These are phyloP conservation scores for Menidia menidia DNA, from an alignment of 2,797 vertebrate species.

Conservation along the genomic window DNA sequence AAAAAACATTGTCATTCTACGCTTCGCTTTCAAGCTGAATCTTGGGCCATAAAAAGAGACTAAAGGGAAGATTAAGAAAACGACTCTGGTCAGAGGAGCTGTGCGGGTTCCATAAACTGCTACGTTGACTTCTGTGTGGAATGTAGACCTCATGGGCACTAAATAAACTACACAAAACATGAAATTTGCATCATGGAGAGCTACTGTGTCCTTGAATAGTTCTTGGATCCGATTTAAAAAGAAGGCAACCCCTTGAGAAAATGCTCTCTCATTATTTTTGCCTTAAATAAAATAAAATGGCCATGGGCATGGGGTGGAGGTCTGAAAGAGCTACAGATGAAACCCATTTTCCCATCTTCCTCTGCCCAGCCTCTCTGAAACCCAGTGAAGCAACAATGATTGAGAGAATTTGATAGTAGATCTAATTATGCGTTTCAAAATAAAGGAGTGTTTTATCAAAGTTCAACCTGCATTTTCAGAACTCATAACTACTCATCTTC, in stretches of 20 bases:
- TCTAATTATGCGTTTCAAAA: conserved; percentile 47
- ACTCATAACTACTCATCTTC: conserved; percentile 28
- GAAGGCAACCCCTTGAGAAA: conserved; percentile 61
- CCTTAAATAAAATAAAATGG: conserved; percentile 72
- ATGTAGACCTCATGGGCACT: conserved; percentile 18
- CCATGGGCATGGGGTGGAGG: conserved; percentile 54
- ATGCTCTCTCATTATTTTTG: conserved; percentile 75
- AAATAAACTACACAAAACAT: conserved; percentile 44
- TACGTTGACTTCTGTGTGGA: conserved; percentile 27
- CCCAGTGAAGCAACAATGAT: conserved; percentile 25
- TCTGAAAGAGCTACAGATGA: conserved; percentile 57
- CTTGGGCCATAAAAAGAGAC: conserved; percentile 23
- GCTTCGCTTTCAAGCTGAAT: conserved; percentile 27
- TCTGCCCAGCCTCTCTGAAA: conserved; percentile 16
- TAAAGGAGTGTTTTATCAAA: conserved; percentile 13
- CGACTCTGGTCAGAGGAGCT: conserved; percentile 20
- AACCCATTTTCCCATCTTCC: conserved; percentile 59
- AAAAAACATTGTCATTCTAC: conserved; percentile 18
- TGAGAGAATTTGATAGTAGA: conserved; percentile 39
- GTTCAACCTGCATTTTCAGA: conserved; percentile 37
- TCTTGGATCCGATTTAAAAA: conserved; percentile 67
- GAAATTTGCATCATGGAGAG: conserved; percentile 15
- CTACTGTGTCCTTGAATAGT: conserved; percentile 13
- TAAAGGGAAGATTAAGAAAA: conserved; percentile 40
- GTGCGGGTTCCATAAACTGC: conserved; percentile 15